Percentiles rank a stretch among this genome's conserved stretches.
These are phyloP conservation scores for Diarsia brunnea DNA, from an alignment of 2,888 invertebrate species.

Conservation along the genomic window DNA sequence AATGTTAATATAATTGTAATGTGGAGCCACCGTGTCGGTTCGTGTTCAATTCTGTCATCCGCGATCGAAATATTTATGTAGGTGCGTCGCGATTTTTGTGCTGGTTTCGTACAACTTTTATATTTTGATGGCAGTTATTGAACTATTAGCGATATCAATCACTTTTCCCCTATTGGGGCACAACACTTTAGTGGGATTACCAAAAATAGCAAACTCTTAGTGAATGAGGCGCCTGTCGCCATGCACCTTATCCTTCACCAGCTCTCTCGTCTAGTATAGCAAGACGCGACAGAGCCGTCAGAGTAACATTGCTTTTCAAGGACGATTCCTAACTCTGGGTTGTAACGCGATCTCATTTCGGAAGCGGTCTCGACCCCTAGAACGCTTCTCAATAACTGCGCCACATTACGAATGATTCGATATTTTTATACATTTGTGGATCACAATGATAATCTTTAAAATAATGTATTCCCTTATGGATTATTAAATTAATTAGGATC, in stretches of 20 bases:
- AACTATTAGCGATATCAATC: slow-evolving; percentile 55
- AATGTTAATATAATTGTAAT: slow-evolving; percentile 63
- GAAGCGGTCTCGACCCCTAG: slow-evolving; percentile 59
- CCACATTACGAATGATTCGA: slow-evolving; percentile 58
- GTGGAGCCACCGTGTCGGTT: slow-evolving; percentile 55
- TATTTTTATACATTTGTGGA: slow-evolving; percentile 62
- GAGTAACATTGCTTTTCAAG: slow-evolving; percentile 46
- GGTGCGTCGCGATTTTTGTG: slow-evolving; percentile 60
- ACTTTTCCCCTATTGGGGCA: slow-evolving; percentile 65
- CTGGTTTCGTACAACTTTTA: slow-evolving; percentile 62
- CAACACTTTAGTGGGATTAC: slow-evolving; percentile 54
- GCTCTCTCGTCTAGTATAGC: slow-evolving; percentile 48
- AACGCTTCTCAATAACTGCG: slow-evolving; percentile 58
- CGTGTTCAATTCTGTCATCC: slow-evolving; percentile 67
- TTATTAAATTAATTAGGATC: slow-evolving; percentile 21
- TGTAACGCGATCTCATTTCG: slow-evolving; percentile 78
- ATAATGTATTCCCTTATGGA: slow-evolving; percentile 14
- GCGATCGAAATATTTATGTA: slow-evolving; percentile 65
- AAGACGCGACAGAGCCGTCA: slow-evolving; percentile 48
- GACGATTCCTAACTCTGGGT: slow-evolving; percentile 62
- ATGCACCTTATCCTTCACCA: slow-evolving; percentile 39
- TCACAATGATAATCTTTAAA: slow-evolving; percentile 44
- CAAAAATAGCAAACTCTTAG: slow-evolving; percentile 48
- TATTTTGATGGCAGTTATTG: slow-evolving; percentile 66
- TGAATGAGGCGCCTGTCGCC: slow-evolving; percentile 28